Evolutionary conservation across 2,888 invertebrate genomes (phyloP), one percentile per base, ranked within the genome.

Genomic region (Synanthedon andrenaeformis): DNA sequence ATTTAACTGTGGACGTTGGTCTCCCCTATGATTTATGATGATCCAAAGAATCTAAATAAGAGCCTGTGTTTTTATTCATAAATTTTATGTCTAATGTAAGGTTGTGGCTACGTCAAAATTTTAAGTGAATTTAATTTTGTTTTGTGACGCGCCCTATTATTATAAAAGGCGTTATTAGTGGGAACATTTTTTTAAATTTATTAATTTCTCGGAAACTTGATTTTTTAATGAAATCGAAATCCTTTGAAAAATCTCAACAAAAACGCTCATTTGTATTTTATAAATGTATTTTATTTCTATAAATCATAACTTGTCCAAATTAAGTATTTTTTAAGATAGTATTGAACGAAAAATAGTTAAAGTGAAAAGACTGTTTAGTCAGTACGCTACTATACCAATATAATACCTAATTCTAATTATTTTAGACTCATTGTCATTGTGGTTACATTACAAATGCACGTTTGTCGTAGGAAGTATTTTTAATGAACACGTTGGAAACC

Each of bases 401-500:
- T 4, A 23, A 23, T 23, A 5, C 4, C 23, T 23, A 4, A 23
- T 23, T 23, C 5, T 23, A 5, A 23, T 23, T 23, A 4, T 4
- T 23, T 23, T 23, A 5, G 5, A 23, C 23, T 23, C 23, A 23
- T 23, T 23, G 23, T 23, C 23, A 23, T 35, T 35, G 8, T 35
- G 2, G 10, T 35, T 35, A 35, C 35, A 35, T 35, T 35, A 35
- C 35, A 35, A 35, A 35, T 35, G 58, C 56, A 60, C 69, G 70
- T 75, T 74, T 65, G 68, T 70, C 72, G 61, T 70, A 82, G 85
- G 84, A 84, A 85, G 83, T 82, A 78, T 84, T 85, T 84, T 81
- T 67, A 64, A 61, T 63, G 67, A 65, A 74, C 50, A 49, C 10
- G 35, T 35, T 17, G 49, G 12, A 41, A 13, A 19, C 41, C 65